Evolutionary conservation across 2,797 vertebrate genomes (phyloP).

Genomic region (Zalophus californianus): DNA sequence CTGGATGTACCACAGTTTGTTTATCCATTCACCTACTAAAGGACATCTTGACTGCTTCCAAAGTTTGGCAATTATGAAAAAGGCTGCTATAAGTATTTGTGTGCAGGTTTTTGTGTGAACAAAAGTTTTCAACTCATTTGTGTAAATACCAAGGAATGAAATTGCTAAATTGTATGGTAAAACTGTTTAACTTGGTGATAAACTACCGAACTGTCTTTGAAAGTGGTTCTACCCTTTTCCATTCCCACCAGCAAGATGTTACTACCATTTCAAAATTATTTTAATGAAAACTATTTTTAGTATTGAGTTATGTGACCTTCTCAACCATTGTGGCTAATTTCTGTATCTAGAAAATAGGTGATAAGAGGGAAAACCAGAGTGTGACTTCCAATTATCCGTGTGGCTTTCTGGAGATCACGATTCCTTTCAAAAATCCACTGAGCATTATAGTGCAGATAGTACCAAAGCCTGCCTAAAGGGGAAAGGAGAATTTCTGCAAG

Average conservation of each 20-base stretch:
- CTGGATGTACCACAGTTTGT: background rate
- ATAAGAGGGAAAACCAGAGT: background rate
- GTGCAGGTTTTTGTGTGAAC: background rate
- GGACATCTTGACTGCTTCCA: background rate
- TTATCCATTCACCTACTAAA: background rate
- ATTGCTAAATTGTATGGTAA: background rate
- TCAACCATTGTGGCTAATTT: background rate
- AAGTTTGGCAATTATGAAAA: background rate
- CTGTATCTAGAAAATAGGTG: background rate
- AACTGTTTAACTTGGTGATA: background rate
- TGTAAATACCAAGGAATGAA: background rate
- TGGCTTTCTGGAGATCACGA: background rate
- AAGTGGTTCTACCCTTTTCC: background rate
- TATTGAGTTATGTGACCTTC: background rate
- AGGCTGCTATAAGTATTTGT: background rate
- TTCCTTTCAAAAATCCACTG: slow-evolving; percentile 17
- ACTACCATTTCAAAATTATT: background rate
- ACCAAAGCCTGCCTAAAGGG: background rate
- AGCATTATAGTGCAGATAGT: background rate
- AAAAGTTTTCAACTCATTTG: background rate
- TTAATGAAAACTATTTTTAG: slow-evolving; percentile 27
- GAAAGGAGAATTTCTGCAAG: background rate
- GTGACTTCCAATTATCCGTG: background rate
- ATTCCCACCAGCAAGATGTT: background rate
- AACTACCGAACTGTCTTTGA: background rate